Base-by-base conservation (phyloP, 92 coral and sea anemone genomes). In the Parazoanthus darwini region DNA sequence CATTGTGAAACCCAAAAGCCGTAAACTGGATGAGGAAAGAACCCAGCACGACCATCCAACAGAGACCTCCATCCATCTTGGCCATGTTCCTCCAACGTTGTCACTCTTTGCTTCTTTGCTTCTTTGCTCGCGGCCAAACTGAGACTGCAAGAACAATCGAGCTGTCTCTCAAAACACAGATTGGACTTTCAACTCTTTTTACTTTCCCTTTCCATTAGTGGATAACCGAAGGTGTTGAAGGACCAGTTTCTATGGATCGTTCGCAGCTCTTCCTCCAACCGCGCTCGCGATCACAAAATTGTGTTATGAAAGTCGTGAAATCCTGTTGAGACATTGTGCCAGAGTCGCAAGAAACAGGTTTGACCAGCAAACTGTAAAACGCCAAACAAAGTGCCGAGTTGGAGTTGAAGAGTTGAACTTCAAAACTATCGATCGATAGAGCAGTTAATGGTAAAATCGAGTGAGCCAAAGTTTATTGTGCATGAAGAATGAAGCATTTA, bases 1-100 rank as follows among this genome's bases (percentile, higher is more conserved):
- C 36, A 68, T 80, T 80, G 29, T 80, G 85, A 18, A 80, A 80
- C 58, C 85, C 85, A 58, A 80, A 58, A 33, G 50, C 85, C 6
- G 85, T 58, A 59, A 80, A 80, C 36, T 80, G 85, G 50, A 73
- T 58, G 6, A 80, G 72, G 56, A 80, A 80, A 1, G 85, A 80
- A 59, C 85, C 85, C 8, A 80, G 9, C 13, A 80, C 85, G 37
- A 80, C 25, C 14, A 80, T 1, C 85, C 85, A 80, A 22, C 85
- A 80, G 48, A 80, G 38, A 4, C 85, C 73, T 80, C 36, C 72
- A 54, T 80, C 85, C 29, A 80, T 58, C 46, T 80, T 80, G 4
- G 18, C 8, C 70, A 18, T 63, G 8, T 14, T 63, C 25, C 20
- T 22, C 70, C 70, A 63, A 63, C 70, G 26, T 26, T 4, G 26